Percentiles rank a stretch among this genome's conserved stretches.
These are phyloP conservation scores for Xyliphius kryptos DNA, from an alignment of 2,113 vertebrate species.

Conservation along the genomic window DNA sequence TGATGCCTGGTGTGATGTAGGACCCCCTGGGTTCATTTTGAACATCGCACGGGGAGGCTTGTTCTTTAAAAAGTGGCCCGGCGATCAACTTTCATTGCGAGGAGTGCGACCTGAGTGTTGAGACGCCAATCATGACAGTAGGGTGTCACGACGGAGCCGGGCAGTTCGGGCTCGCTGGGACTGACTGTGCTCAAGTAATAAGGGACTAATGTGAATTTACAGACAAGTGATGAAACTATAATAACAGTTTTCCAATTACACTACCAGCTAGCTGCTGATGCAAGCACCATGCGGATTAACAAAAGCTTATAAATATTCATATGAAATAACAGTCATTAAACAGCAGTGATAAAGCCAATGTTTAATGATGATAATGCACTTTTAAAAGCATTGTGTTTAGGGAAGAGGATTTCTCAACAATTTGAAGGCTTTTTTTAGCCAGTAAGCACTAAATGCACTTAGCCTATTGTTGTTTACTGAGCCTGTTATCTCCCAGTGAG, in stretches of 20 bases:
- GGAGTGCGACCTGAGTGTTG: too few species aligned
- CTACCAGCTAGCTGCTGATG: slow-evolving; percentile 29
- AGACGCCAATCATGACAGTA: too few species aligned
- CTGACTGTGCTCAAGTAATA: too few species aligned
- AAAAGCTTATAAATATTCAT: slow-evolving; percentile 34
- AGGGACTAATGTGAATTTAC: too few species aligned
- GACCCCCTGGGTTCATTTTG: too few species aligned
- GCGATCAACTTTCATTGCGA: too few species aligned
- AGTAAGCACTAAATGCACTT: slow-evolving; percentile 16
- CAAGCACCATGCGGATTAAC: slow-evolving; percentile 20
- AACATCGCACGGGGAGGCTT: too few species aligned
- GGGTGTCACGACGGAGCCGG: too few species aligned
- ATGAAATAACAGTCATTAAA: slow-evolving; percentile 23
- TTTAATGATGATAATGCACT: slow-evolving; percentile 27
- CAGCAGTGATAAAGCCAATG: slow-evolving; percentile 22
- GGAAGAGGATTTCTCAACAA: slow-evolving; percentile 9
- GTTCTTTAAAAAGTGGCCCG: too few species aligned
- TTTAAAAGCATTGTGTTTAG: slow-evolving; percentile 16
- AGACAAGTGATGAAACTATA: slow-evolving; percentile 10
- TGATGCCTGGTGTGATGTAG: too few species aligned
- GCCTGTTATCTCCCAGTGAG: slow-evolving; percentile 10
- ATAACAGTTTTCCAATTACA: slow-evolving; percentile 29
- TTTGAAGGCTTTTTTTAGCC: slow-evolving; percentile 23
- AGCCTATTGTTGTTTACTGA: neutral
- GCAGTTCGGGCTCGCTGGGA: too few species aligned